A percentile compares a stretch with the other conserved stretches of the same genome.
phyloP scores from a whole-genome alignment of 2,797 vertebrate genomes.

The Molossus molossus region DNA sequence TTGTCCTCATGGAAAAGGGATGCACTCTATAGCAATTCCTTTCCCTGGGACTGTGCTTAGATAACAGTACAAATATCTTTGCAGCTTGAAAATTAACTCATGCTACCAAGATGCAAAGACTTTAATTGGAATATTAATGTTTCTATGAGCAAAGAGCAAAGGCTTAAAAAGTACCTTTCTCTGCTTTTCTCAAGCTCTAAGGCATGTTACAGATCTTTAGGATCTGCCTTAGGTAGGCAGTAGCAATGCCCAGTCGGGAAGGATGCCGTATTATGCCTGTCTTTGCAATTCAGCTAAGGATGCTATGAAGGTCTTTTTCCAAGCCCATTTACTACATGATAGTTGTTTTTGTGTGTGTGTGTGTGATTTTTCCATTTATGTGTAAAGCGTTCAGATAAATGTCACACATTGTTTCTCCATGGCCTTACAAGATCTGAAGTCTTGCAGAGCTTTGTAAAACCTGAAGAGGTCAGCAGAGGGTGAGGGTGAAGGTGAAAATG shows the following conservation, averaged over 20 bases:
- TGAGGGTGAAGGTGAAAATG: constrained; percentile 53
- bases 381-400: background rate
- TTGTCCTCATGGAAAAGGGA: background rate
- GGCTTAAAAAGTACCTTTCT: background rate
- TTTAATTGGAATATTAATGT: background rate
- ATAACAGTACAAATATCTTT: background rate
- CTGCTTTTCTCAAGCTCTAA: background rate
- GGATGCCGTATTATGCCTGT: background rate
- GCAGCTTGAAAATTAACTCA: background rate
- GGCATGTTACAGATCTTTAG: background rate
- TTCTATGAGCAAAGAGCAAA: background rate
- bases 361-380: background rate
- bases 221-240: background rate
- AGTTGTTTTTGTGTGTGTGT: background rate
- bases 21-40: background rate
- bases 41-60: background rate
- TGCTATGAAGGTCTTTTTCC: background rate
- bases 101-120: background rate
- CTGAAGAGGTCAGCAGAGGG: background rate
- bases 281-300: background rate
- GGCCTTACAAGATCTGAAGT: background rate
- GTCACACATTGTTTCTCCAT: background rate
- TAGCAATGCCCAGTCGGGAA: background rate
- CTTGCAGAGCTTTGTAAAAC: constrained; percentile 4
- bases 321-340: background rate